Percentiles rank a stretch among this genome's conserved stretches.
These are phyloP conservation scores for Atta colombica DNA, from an alignment of 1,140 invertebrate genomes.

Conservation along the genomic window DNA sequence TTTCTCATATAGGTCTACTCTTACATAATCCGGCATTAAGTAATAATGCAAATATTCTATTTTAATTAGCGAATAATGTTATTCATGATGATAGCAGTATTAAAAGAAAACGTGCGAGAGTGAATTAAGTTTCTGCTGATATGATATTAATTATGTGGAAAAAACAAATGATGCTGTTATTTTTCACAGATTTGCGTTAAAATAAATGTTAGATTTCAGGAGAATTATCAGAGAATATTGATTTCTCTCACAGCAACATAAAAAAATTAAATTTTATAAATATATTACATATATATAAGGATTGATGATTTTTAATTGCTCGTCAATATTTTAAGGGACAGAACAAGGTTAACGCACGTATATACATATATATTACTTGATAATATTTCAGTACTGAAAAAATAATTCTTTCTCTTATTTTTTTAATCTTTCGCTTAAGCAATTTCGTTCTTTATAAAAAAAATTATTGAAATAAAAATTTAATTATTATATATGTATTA, in stretches of 20 bases:
- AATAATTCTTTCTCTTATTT: background rate
- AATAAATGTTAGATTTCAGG: background rate
- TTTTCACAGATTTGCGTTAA: constrained; percentile 6
- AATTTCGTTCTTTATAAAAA: constrained; percentile 15
- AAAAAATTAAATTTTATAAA: background rate
- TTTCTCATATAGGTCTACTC: background rate
- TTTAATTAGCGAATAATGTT: constrained; percentile 20
- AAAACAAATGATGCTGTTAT: background rate
- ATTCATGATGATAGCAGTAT: constrained; percentile 18
- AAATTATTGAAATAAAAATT: background rate
- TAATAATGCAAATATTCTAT: background rate
- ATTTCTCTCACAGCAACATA: background rate
- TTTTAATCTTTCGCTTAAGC: background rate
- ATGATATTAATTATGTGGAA: background rate
- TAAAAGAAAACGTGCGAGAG: background rate
- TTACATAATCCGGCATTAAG: background rate
- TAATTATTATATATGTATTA: constrained; percentile 2
- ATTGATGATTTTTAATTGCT: background rate
- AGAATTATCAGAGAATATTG: background rate
- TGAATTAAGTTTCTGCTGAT: background rate
- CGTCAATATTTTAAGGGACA: background rate
- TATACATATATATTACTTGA: background rate
- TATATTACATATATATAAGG: background rate
- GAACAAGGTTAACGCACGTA: background rate
- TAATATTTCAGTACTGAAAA: background rate